phyloP scores from a whole-genome alignment of 1,140 invertebrate genomes.

The Anoplophora glabripennis region DNA sequence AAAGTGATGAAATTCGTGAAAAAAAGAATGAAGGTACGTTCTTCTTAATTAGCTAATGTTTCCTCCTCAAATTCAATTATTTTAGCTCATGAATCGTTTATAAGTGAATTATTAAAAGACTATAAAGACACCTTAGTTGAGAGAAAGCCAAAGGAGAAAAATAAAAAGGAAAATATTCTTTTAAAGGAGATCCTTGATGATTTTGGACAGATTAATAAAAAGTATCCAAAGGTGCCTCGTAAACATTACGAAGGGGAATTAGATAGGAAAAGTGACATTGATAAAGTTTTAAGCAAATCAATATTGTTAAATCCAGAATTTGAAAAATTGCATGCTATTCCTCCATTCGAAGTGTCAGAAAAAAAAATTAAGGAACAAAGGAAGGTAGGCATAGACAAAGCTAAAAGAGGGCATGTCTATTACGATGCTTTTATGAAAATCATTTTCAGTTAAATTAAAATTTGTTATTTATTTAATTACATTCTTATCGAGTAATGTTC shows the following conservation, averaged over 20 bases:
- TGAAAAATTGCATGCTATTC: constrained; percentile 61
- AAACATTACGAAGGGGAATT: constrained; percentile 42
- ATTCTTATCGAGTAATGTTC: too few species aligned
- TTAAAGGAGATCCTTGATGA: constrained; percentile 17
- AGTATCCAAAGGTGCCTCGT: constrained; percentile 9
- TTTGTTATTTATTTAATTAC: too few species aligned
- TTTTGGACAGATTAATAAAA: neutral
- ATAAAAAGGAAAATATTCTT: constrained; percentile 20
- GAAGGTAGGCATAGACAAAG: constrained; percentile 52
- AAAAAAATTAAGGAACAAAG: constrained; percentile 58
- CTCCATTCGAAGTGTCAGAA: constrained; percentile 59
- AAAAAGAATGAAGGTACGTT: constrained; percentile 25
- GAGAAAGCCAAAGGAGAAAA: constrained; percentile 17
- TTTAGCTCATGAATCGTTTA: constrained; percentile 4
- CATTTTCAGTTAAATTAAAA: too few species aligned
- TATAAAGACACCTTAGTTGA: constrained; percentile 19
- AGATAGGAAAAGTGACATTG: constrained; percentile 51
- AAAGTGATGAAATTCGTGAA: constrained; percentile 13
- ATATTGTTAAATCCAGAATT: constrained; percentile 61
- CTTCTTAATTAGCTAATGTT: too few species aligned
- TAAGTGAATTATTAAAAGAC: constrained; percentile 31
- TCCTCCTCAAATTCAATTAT: constrained; percentile 1
- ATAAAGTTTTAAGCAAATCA: constrained; percentile 61
- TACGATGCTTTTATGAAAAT: too few species aligned
- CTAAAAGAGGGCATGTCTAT: too few species aligned